Percentiles rank a stretch among this genome's conserved stretches.
Conservation (phyloP, 2,797 vertebrate genomes). For the Sebastolobus alascanus region DNA sequence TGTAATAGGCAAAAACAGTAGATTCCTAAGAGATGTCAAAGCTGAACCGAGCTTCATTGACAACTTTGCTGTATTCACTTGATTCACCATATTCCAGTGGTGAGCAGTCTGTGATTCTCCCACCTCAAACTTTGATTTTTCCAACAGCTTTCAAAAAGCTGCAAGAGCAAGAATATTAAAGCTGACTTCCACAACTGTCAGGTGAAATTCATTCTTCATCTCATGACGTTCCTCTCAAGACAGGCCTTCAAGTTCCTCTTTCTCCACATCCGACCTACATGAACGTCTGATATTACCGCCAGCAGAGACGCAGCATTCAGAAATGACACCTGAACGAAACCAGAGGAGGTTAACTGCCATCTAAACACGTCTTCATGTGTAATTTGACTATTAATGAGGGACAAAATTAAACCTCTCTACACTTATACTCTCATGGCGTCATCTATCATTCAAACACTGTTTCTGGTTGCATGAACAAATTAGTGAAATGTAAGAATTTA, state of each 20-base stretch:
- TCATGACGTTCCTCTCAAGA: constrained; percentile 5
- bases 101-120: neutral
- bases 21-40: constrained; percentile 12
- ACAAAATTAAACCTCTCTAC: neutral
- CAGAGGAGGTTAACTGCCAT: neutral
- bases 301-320: neutral
- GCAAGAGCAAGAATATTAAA: constrained; percentile 25
- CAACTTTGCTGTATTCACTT: constrained; percentile 4
- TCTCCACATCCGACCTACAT: neutral
- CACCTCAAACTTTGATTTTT: constrained; percentile 4
- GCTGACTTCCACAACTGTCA: constrained; percentile 25
- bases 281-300: neutral
- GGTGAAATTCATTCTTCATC: constrained; percentile 9
- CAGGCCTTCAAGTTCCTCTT: neutral
- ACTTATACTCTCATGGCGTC: neutral
- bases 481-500: neutral
- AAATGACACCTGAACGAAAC: neutral
- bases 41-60: neutral
- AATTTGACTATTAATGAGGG: neutral
- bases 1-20: constrained; percentile 2
- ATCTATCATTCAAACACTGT: neutral
- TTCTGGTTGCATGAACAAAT: neutral
- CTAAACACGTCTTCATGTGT: neutral
- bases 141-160: constrained; percentile 27
- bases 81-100: constrained; percentile 3